Conservation (phyloP, 1,140 invertebrate genomes). For the Prorops nasuta region DNA sequence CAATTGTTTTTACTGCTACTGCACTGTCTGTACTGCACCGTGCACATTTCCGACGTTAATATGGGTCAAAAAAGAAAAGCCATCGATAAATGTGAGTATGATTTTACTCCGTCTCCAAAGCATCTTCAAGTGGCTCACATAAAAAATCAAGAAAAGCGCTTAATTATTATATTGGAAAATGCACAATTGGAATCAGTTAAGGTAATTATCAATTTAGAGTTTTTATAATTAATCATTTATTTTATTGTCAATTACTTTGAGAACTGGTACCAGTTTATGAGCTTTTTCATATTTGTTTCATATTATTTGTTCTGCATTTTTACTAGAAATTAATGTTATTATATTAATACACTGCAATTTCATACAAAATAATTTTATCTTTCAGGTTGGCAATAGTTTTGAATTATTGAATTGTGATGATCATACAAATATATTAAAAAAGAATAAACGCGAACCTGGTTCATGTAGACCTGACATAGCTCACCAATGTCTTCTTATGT, state of each 20-base stretch:
- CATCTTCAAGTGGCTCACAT: slow-evolving; percentile 69
- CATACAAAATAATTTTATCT: slow-evolving; percentile 20
- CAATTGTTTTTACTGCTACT: too few relatives aligned
- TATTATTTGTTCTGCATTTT: too few relatives aligned
- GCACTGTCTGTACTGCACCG: too few relatives aligned
- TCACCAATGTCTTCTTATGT: slow-evolving; percentile 93
- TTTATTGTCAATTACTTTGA: neutral
- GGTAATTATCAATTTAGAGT: slow-evolving; percentile 61
- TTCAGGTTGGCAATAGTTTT: slow-evolving; percentile 81
- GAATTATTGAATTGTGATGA: slow-evolving; percentile 94
- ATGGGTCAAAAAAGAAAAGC: slow-evolving; percentile 70
- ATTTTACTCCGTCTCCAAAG: slow-evolving; percentile 67
- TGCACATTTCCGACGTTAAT: too few relatives aligned
- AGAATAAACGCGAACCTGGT: slow-evolving; percentile 80
- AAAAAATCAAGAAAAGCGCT: slow-evolving; percentile 80
- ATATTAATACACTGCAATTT: too few relatives aligned
- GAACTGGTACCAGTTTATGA: neutral
- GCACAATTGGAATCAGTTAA: slow-evolving; percentile 95
- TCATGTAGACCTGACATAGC: slow-evolving; percentile 90
- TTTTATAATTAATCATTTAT: neutral
- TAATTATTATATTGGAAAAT: slow-evolving; percentile 91
- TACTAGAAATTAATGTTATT: too few relatives aligned
- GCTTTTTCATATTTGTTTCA: neutral
- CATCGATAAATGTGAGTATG: slow-evolving; percentile 56
- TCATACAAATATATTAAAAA: slow-evolving; percentile 80